Conservation (phyloP, 2,113 vertebrate species). For the Actinemys pallida region DNA sequence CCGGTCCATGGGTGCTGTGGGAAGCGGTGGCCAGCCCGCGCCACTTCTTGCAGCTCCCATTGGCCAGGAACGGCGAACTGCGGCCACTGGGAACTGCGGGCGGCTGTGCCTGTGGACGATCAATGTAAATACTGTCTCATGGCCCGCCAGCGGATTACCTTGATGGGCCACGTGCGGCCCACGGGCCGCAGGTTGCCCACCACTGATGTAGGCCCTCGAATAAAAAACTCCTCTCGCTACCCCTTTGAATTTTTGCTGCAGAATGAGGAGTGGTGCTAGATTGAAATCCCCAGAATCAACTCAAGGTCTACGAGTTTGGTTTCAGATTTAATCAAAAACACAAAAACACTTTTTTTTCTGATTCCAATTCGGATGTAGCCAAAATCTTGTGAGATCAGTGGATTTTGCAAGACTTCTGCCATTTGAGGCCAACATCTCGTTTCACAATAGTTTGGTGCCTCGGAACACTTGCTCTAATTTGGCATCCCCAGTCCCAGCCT, state of each 20-base stretch:
- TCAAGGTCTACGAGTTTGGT: background rate
- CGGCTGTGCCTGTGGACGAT: too few relatives aligned
- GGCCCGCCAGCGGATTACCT: too few relatives aligned
- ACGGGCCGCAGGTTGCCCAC: too few relatives aligned
- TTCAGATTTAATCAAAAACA: background rate
- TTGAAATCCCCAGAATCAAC: background rate
- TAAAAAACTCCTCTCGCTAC: background rate
- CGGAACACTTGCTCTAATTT: background rate
- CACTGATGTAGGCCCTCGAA: background rate
- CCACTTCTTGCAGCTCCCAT: too few relatives aligned
- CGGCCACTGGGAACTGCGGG: too few relatives aligned
- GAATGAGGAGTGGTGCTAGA: background rate
- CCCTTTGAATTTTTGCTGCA: rapidly evolving
- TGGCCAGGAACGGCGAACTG: too few relatives aligned
- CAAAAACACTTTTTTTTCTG: background rate
- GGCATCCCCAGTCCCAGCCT: background rate
- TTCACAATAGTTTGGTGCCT: background rate
- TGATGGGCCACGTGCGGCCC: too few relatives aligned
- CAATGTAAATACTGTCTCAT: too few relatives aligned
- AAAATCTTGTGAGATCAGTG: background rate
- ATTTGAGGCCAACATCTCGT: background rate
- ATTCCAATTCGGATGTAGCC: background rate
- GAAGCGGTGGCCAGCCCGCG: too few relatives aligned
- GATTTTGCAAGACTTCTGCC: background rate
- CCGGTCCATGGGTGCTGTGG: too few relatives aligned